phyloP scores from a whole-genome alignment of 1,140 invertebrate species.

The Sitobion miscanthi region DNA sequence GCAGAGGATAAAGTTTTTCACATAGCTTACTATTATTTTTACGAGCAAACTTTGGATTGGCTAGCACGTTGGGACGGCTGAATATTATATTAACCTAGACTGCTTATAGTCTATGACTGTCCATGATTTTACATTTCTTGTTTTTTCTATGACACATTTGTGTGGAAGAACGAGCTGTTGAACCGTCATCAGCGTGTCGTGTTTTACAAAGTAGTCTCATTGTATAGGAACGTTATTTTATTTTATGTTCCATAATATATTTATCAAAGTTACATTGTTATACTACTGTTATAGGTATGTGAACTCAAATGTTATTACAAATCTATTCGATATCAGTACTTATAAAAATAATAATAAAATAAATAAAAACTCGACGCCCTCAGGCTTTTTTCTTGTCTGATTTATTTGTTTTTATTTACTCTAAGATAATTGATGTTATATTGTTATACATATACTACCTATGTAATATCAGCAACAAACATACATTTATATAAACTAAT shows the following conservation, averaged over 20 bases:
- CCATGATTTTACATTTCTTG: background rate
- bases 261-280: background rate
- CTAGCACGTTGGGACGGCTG: background rate
- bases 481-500: background rate
- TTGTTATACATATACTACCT: background rate
- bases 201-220: background rate
- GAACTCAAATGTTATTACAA: background rate
- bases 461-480: background rate
- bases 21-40: background rate
- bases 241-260: background rate
- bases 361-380: background rate
- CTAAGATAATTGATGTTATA: background rate
- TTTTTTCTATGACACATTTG: background rate
- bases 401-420: background rate
- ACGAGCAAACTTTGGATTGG: background rate
- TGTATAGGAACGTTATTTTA: background rate
- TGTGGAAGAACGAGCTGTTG: background rate
- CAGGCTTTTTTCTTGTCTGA: background rate
- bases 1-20: background rate
- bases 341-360: background rate
- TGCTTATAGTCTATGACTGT: background rate
- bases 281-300: background rate
- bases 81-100: background rate
- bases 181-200: no score
- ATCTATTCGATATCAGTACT: background rate